A percentile compares a stretch with the other conserved stretches of the same genome.
Conservation (phyloP, 2,113 vertebrate species). For the Anoplopoma fimbria region DNA sequence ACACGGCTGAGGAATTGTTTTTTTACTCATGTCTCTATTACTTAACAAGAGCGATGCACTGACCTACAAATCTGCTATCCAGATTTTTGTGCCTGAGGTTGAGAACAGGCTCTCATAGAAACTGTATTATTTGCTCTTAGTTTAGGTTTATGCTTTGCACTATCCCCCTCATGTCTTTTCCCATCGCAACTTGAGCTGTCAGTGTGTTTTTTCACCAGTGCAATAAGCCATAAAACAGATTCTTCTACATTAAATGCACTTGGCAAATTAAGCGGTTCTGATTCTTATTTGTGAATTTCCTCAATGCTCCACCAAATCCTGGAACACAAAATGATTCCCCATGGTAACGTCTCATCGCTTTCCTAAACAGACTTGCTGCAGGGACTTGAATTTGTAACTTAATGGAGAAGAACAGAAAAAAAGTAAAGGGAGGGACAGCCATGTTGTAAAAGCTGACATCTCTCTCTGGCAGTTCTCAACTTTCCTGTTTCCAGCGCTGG, state of each 20-base stretch:
- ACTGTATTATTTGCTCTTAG: neutral
- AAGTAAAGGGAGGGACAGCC: constrained; percentile 54
- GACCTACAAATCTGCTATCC: constrained; percentile 80
- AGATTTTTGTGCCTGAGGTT: constrained; percentile 66
- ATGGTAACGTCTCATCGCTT: constrained; percentile 73
- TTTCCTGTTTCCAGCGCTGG: constrained; percentile 66
- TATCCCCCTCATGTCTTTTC: neutral
- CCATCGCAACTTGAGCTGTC: neutral
- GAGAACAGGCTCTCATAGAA: constrained; percentile 34
- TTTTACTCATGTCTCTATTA: constrained; percentile 21
- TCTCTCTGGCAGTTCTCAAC: constrained; percentile 52
- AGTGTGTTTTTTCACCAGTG: constrained; percentile 4
- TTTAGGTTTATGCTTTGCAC: neutral
- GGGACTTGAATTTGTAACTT: constrained; percentile 47
- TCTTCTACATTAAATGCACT: constrained; percentile 38
- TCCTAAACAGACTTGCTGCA: constrained; percentile 74
- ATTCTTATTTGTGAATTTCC: constrained; percentile 67
- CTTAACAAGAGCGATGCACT: constrained; percentile 64
- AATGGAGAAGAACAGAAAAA: constrained; percentile 62
- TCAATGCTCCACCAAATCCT: constrained; percentile 56
- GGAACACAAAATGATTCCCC: constrained; percentile 62
- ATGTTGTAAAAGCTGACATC: constrained; percentile 73
- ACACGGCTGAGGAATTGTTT: constrained; percentile 67
- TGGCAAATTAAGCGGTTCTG: constrained; percentile 45
- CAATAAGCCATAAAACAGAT: constrained; percentile 1